A percentile compares a stretch with the other conserved stretches of the same genome.
phyloP scores from a whole-genome alignment of 2,888 invertebrate genomes.

The Anthrax anthrax region DNA sequence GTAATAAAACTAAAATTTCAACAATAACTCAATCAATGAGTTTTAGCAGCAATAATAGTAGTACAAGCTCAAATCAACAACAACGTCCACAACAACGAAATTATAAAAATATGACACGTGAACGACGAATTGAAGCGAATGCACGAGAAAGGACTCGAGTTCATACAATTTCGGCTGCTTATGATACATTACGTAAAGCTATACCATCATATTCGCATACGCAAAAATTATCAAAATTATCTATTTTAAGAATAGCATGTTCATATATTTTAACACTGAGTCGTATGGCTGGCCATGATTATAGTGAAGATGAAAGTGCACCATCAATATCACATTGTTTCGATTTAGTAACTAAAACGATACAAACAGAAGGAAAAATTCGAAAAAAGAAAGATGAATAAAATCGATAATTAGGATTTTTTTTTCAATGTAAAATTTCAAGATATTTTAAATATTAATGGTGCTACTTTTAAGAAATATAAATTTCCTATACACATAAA shows the following conservation, averaged over 20 bases:
- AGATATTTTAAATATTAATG: neutral
- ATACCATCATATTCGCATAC: constrained; percentile 87
- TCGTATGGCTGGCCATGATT: constrained; percentile 56
- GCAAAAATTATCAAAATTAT: constrained; percentile 85
- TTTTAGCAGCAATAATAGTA: neutral
- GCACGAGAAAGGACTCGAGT: constrained; percentile 84
- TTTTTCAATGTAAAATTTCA: neutral
- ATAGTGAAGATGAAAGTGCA: constrained; percentile 42
- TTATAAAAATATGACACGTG: constrained; percentile 91
- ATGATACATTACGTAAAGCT: constrained; percentile 69
- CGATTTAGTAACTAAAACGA: constrained; percentile 77
- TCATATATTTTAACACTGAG: constrained; percentile 83
- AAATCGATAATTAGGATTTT: constrained; percentile 7
- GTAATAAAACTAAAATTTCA: neutral
- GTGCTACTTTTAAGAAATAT: no score
- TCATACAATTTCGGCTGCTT: constrained; percentile 91
- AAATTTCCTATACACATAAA: neutral
- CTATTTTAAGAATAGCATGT: constrained; percentile 83
- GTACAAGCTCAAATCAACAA: neutral
- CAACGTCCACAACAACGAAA: constrained; percentile 56
- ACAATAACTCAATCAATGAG: neutral
- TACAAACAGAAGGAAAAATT: constrained; percentile 81
- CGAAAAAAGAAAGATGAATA: constrained; percentile 70
- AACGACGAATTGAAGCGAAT: constrained; percentile 85
- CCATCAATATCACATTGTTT: constrained; percentile 62